A percentile compares a stretch with the other conserved stretches of the same genome.
Evolutionary conservation across 2,113 vertebrate genomes (phyloP).

Genomic region (Carassius auratus): DNA sequence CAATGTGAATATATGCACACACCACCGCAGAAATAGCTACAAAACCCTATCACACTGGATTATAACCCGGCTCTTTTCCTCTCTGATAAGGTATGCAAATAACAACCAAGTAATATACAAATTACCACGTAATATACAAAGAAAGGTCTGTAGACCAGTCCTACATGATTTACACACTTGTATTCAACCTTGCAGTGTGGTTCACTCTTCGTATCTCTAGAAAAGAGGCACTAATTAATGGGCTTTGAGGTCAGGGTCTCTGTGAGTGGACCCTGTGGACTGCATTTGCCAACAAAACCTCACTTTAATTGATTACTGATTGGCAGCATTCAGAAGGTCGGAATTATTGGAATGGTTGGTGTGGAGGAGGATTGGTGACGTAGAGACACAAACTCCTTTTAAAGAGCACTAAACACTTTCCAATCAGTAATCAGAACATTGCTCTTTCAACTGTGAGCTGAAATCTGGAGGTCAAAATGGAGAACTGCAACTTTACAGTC

Average conservation of each 20-base stretch:
- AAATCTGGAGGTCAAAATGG: background rate
- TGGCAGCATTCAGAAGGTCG: background rate
- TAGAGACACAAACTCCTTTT: background rate
- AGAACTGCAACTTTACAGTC: background rate
- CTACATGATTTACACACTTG: background rate
- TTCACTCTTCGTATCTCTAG: background rate
- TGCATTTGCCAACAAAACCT: background rate
- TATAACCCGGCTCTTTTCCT: background rate
- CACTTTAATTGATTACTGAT: slow-evolving; percentile 1
- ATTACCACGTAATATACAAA: slow-evolving; percentile 13
- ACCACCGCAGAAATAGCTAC: slow-evolving; percentile 1
- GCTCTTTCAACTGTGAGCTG: background rate
- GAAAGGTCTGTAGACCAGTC: background rate
- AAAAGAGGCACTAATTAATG: background rate
- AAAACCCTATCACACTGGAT: background rate
- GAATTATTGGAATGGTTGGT: background rate
- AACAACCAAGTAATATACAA: background rate
- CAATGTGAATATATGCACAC: too few species aligned
- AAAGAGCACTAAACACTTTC: background rate
- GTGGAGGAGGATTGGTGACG: background rate
- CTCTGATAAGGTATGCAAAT: slow-evolving; percentile 27
- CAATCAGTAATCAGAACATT: slow-evolving; percentile 2
- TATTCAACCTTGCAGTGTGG: background rate
- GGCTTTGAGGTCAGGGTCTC: background rate
- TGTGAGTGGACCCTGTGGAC: background rate